Conservation (phyloP, 1,140 invertebrate species). For the Magallana angulata region DNA sequence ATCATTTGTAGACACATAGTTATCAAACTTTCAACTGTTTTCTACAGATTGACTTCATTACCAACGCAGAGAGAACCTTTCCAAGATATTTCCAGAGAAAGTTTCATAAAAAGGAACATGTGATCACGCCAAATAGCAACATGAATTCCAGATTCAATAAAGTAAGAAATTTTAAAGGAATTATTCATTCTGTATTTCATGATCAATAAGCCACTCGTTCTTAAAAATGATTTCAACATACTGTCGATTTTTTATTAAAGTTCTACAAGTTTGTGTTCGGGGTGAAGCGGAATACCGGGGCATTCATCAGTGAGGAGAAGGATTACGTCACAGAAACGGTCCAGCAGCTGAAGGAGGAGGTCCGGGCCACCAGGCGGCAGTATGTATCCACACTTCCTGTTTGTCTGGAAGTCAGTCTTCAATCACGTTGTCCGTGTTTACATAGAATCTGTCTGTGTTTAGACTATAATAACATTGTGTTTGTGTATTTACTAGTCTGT, state of each 20-base stretch:
- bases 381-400: conserved; percentile 17
- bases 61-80: conserved; percentile 57
- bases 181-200: too few relatives aligned
- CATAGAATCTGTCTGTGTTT: too few relatives aligned
- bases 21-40: not conserved
- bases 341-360: conserved; percentile 52
- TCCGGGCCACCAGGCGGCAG: conserved; percentile 50
- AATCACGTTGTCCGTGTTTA: too few relatives aligned
- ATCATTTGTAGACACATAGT: too few relatives aligned
- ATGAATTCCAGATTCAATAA: conserved; percentile 53
- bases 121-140: conserved; percentile 53
- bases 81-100: conserved; percentile 55
- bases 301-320: not conserved
- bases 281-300: not conserved
- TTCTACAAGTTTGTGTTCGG: not conserved
- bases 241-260: not conserved
- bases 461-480: too few relatives aligned
- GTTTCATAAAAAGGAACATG: conserved; percentile 47
- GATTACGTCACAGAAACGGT: conserved; percentile 14
- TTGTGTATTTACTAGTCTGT: too few relatives aligned
- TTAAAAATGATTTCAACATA: too few relatives aligned
- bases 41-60: conserved; percentile 56
- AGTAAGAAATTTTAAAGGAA: conserved; percentile 25
- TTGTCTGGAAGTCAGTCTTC: not conserved
- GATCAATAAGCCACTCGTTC: too few relatives aligned